These are phyloP conservation scores for Caenorhabditis sp. DNA, from an alignment of 2,888 invertebrate genomes.

Conservation along the genomic window DNA sequence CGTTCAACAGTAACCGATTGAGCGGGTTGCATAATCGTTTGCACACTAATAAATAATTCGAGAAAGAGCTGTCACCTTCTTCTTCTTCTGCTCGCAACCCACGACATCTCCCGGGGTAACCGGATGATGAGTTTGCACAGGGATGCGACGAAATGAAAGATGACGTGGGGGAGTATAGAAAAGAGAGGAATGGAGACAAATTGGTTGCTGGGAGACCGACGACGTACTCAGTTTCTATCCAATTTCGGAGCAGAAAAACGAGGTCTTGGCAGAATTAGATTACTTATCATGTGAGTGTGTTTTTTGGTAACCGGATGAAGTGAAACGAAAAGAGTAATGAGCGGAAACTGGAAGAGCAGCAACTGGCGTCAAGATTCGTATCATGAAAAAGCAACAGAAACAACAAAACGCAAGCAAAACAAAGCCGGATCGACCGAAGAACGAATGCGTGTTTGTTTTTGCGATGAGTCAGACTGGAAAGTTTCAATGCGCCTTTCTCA, in stretches of 20 bases:
- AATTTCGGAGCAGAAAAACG: neutral
- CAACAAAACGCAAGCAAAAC: constrained; percentile 35
- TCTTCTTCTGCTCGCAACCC: neutral
- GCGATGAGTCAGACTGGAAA: neutral
- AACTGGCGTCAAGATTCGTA: constrained; percentile 23
- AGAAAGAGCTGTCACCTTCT: neutral
- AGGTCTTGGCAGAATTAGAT: neutral
- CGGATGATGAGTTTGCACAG: constrained; percentile 9
- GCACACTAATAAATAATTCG: constrained; percentile 28
- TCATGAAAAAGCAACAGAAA: constrained; percentile 21
- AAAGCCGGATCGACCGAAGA: constrained; percentile 21
- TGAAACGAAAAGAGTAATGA: neutral
- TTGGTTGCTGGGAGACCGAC: constrained; percentile 12
- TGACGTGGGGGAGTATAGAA: constrained; percentile 8
- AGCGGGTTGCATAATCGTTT: constrained; percentile 36
- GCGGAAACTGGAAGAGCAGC: neutral
- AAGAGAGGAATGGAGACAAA: neutral
- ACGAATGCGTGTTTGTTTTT: constrained; percentile 14
- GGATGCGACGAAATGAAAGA: constrained; percentile 38
- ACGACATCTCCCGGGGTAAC: constrained; percentile 38
- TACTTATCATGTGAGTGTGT: neutral
- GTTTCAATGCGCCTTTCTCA: too few relatives aligned
- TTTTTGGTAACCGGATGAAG: neutral
- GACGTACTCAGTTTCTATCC: constrained; percentile 1
- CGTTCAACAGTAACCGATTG: constrained; percentile 44